These are phyloP conservation scores for Paratilapia polleni DNA, from an alignment of 2,113 vertebrate species.

Conservation along the genomic window DNA sequence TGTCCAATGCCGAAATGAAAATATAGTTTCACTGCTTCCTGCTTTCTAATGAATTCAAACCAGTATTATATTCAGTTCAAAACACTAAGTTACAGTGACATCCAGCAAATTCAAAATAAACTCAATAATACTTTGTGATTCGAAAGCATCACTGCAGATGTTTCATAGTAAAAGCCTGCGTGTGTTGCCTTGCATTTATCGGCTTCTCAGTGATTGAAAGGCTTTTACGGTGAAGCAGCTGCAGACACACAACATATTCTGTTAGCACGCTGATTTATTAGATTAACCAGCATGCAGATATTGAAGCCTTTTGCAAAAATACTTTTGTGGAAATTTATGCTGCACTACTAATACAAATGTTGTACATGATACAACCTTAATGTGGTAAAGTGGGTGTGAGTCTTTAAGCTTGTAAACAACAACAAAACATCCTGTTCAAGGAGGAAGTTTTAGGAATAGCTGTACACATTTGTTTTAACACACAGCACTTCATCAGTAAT, in stretches of 20 bases:
- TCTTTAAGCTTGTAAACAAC: background rate
- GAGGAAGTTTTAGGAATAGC: background rate
- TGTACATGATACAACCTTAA: background rate
- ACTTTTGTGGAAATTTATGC: background rate
- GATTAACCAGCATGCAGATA: background rate
- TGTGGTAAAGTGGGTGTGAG: background rate
- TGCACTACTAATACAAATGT: background rate
- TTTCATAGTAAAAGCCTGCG: constrained; percentile 4
- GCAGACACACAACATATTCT: background rate
- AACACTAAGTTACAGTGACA: background rate
- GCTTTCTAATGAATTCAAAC: constrained; percentile 1
- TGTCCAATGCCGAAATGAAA: constrained; percentile 17
- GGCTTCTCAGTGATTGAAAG: background rate
- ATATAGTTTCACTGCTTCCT: background rate
- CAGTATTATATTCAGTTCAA: background rate
- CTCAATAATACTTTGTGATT: background rate
- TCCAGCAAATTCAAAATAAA: background rate
- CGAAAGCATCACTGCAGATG: background rate
- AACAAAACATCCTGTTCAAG: background rate
- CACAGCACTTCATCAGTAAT: background rate
- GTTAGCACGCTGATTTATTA: background rate
- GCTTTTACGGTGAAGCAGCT: constrained; percentile 3
- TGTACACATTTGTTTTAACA: background rate
- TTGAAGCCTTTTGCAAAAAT: background rate
- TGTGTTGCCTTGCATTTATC: background rate